Base-by-base conservation (phyloP, 2,113 vertebrate species). In the Seriola quinqueradiata region DNA sequence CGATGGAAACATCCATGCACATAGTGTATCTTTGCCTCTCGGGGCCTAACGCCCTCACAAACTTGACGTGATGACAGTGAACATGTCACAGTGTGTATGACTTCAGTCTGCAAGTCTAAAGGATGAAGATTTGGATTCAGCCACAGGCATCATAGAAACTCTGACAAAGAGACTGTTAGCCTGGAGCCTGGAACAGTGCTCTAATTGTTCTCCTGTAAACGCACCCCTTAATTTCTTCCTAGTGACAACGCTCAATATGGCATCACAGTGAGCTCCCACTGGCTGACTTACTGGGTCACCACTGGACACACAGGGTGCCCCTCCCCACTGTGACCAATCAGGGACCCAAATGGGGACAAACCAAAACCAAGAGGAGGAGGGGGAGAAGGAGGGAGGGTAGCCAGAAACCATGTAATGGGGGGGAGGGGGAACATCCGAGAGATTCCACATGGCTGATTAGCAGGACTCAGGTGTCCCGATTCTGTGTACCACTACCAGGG, bases 391-490 rank as follows among this genome's bases (percentile, higher is more conserved):
- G 67, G 25, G 76, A 69, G 55, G 25, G 21, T 40, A 36, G 70
- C 36, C 16, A 59, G 81, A 42, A 77, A 25, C 54, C n/a, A 57
- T 59, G 40, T 32, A 40, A 50, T 17, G 28, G 63, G 88, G 89
- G 82, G 81, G 78, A 57, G 70, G 89, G 83, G 70, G 74, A 34
- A 67, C 70, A 83, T 74, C 74, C 14, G 46, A 77, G 70, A 67
- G 85, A 87, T 86, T 85, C 85, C 82, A 81, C 84, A 83, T 70
- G 87, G 83, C 84, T 91, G 85, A 94, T 91, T 84, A 92, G 90
- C 83, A 70, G 89, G 91, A 87, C 92, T 91, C 92, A 93, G 92
- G 93, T 93, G 93, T 92, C 82, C 82, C 57, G 38, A 77, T 86
- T 90, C 81, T 79, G 72, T 52, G 57, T 73, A 48, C 69, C 82